These are phyloP conservation scores for Indri indri DNA, from an alignment of 2,113 vertebrate species.

Conservation along the genomic window DNA sequence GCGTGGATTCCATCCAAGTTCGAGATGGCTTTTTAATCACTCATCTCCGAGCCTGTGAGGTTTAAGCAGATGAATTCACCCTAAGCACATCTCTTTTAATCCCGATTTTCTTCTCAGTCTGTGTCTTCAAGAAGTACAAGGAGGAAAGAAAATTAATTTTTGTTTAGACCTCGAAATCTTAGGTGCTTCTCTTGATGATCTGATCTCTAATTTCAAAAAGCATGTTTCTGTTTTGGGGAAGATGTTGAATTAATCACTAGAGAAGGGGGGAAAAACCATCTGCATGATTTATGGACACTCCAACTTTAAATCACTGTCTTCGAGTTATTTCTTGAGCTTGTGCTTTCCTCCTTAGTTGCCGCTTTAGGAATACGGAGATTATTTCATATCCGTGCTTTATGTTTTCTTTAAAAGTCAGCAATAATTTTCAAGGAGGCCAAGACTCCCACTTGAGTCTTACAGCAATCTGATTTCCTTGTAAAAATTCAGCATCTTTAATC, in stretches of 20 bases:
- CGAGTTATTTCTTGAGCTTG: conserved; percentile 71
- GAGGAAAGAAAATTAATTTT: conserved; percentile 90
- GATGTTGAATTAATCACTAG: conserved; percentile 84
- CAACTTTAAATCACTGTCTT: conserved; percentile 67
- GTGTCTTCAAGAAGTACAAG: conserved; percentile 93
- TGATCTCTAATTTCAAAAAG: conserved; percentile 86
- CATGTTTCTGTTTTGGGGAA: conserved; percentile 82
- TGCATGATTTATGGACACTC: conserved; percentile 79
- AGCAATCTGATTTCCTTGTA: conserved; percentile 29
- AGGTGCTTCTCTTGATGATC: conserved; percentile 84
- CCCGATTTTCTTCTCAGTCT: conserved; percentile 91
- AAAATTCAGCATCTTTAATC: conserved; percentile 29
- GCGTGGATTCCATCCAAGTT: conserved; percentile 91
- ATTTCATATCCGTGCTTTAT: conserved; percentile 55
- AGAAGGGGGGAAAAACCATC: conserved; percentile 79
- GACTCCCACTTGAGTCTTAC: background rate
- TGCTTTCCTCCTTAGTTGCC: conserved; percentile 61
- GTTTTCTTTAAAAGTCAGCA: conserved; percentile 63
- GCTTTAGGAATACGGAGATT: conserved; percentile 60
- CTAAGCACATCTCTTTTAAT: conserved; percentile 99
- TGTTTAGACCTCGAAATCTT: conserved; percentile 86
- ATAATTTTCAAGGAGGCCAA: conserved; percentile 38
- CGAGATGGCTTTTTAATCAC: conserved; percentile 97
- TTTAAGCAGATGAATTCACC: conserved; percentile 93
- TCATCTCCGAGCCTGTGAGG: conserved; percentile 90